Conservation (phyloP, 2,888 invertebrate genomes). For the Saturnia japonica region DNA sequence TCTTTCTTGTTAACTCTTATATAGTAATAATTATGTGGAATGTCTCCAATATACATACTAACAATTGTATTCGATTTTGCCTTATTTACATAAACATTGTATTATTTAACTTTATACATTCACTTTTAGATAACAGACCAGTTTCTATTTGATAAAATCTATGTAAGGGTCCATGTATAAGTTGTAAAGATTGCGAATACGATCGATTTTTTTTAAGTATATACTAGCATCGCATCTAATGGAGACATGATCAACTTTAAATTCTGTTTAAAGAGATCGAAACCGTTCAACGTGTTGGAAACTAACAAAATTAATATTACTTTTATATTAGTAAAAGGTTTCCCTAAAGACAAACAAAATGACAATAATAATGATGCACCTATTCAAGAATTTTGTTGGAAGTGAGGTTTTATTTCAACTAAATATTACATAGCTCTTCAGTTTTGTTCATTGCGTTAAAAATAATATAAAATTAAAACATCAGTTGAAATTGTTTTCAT, state of each 20-base stretch:
- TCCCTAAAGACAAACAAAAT: neutral
- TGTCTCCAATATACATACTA: no score
- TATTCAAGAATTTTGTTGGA: neutral
- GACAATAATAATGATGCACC: neutral
- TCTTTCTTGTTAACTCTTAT: no score
- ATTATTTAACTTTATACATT: neutral
- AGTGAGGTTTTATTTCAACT: neutral
- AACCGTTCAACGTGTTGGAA: neutral
- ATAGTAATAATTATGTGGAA: no score
- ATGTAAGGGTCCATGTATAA: neutral
- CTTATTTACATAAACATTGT: no score
- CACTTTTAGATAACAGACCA: neutral
- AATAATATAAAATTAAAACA: neutral
- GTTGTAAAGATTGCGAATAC: neutral
- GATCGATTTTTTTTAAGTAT: neutral
- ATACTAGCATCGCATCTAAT: neutral
- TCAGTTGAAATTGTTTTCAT: no score
- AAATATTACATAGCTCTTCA: neutral
- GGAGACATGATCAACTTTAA: neutral
- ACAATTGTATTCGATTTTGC: no score
- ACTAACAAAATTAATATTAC: neutral
- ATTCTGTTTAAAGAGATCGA: neutral
- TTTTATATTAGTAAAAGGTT: neutral
- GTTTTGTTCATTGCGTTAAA: neutral
- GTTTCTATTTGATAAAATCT: neutral